Base-by-base conservation (phyloP, 2,888 invertebrate genomes). In the Sussaba pulchella region DNA sequence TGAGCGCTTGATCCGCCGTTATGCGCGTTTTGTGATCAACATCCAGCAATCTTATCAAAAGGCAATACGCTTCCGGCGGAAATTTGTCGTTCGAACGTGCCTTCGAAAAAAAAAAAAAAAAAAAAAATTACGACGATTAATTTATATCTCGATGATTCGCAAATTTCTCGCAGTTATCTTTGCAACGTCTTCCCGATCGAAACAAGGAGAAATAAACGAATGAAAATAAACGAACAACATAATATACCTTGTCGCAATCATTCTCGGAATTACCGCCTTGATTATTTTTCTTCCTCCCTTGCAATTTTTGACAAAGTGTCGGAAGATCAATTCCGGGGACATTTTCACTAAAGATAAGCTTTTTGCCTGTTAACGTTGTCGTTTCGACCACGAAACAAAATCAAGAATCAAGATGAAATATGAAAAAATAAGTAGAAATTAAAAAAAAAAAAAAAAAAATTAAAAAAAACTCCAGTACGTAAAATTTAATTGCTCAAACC, bases 1-100 rank as follows among this genome's bases (percentile, higher is more conserved):
- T 91, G 36, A 98, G 93, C 50, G 98, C 97, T 76, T 95, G 94
- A 17, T 94, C 94, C 36, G 98, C 98, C 9, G 95, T 94, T 82
- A 96, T 94, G 86, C 98, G 94, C 39, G 94, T 94, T 87, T 94
- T 93, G n/a, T 97, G 96, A 93, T 97, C 95, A n/a, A 97, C 94
- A 90, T 96, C 96, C 85, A 98, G 93, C 85, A 98, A 93, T 67
- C 94, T 94, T 83, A 93, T 92, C 74, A 97, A 93, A 83, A 98
- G 93, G 88, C 96, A 94, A 92, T 95, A 97, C 0, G 97, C 97
- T 82, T 94, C 93, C 86, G 94, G 94, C 21, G 97, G 96, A 92
- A 95, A 96, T 54, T 86, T 89, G 81, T 70, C 83, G 45, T 79
- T 75, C 77, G 75, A 47, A 77, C 82, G 50, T 75, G 79, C 89